Conservation (phyloP, 1,140 invertebrate genomes). For the Rhizoglyphus robini region DNA sequence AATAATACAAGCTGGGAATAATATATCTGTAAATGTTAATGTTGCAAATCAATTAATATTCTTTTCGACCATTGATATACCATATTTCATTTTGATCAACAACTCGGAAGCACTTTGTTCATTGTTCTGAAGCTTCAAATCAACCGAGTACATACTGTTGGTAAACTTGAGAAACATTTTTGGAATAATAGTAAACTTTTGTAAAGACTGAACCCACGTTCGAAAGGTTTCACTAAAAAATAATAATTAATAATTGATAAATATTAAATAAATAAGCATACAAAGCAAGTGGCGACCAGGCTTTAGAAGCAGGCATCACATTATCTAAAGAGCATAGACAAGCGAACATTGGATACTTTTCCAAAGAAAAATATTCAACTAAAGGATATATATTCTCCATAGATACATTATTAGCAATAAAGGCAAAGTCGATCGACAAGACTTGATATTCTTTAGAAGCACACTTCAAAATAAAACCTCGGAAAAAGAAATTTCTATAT, state of each 20-base stretch:
- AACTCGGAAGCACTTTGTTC: not conserved
- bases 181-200: not conserved
- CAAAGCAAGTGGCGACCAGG: not conserved
- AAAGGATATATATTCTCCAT: not conserved
- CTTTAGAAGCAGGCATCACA: not conserved
- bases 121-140: not conserved
- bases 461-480: not conserved
- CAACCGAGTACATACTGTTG: not conserved
- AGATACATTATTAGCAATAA: not conserved
- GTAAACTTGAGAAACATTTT: not conserved
- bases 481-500: not conserved
- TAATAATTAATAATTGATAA: not conserved
- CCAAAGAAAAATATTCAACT: not conserved
- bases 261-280: not conserved
- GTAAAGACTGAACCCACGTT: not conserved
- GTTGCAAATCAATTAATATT: no score
- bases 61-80: not conserved
- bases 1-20: no score
- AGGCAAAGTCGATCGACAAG: not conserved
- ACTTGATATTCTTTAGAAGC: not conserved
- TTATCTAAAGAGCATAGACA: not conserved
- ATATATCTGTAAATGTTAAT: no score
- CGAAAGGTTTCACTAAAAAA: not conserved
- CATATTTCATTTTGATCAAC: not conserved
- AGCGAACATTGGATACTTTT: not conserved